Evolutionary conservation across 37 sponge, comb jelly and placozoan species (phyloP), one percentile per base, ranked within the genome.

Genomic region (Axinella damicornis): DNA sequence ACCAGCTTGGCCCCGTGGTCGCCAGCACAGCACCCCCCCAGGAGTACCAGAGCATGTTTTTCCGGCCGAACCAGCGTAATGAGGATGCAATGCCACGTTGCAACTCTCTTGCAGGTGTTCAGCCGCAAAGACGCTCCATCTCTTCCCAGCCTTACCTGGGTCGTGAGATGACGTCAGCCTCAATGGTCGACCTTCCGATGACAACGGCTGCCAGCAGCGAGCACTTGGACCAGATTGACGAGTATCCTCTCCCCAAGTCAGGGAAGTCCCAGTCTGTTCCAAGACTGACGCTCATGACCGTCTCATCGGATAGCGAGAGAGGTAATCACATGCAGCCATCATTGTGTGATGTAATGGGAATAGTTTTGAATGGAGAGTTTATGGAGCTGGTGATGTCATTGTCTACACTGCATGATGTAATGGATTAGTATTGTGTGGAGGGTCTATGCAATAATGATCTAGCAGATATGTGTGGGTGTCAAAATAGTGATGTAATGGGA

Each of bases 201-300:
- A 68, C 40, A 16, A 53, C 31, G 12, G 61, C 56, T 19, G 31
- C 30, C 24, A 87, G 88, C 74, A 79, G 30, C 24, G 88, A 80
- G 40, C 58, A 77, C 20, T 66, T 85, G 71, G 77, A 66, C n/a
- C 65, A 87, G 39, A 56, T 72, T 53, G 88, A 87, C 5, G 78
- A 87, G 2, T 83, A 74, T 34, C 56, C 77, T 12, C 65, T 80
- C 25, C 80, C 88, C n/a, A 39, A 54, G 1, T 71, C 73, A 14
- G 80, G 73, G 5, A 92, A 92, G 55, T 78, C 87, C 55, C 88
- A 72, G 41, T 92, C 92, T 17, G 84, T 92, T 13, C 92, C 92
- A 13, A 70, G 65, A 57, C 92, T 92, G 1, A 78, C 87, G 34
- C 27, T 78, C 6, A 73, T 85, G 74, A 73, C 81, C 57, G 53